Conservation (phyloP, 2,797 vertebrate genomes). For the Chelidonichthys spinosus region DNA sequence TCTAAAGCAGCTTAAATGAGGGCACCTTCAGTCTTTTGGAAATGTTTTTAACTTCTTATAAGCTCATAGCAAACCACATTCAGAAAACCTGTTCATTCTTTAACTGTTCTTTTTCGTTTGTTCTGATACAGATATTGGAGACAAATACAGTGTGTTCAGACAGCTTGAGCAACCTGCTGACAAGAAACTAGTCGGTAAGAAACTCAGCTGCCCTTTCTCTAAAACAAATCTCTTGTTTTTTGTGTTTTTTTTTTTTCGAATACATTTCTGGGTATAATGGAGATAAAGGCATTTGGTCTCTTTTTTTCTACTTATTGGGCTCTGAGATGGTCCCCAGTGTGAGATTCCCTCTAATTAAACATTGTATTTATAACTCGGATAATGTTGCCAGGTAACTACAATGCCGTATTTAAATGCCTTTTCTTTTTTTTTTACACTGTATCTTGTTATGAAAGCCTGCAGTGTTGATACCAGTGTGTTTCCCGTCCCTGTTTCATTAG, state of each 20-base stretch:
- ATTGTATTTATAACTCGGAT: slow-evolving; percentile 17
- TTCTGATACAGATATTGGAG: slow-evolving; percentile 86
- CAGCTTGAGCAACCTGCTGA: slow-evolving; percentile 90
- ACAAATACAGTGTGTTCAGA: slow-evolving; percentile 98
- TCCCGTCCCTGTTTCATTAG: slow-evolving; percentile 90
- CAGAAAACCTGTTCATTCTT: background rate
- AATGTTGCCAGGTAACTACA: slow-evolving; percentile 36
- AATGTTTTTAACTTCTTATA: background rate
- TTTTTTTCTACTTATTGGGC: slow-evolving; percentile 5
- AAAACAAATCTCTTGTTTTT: no score
- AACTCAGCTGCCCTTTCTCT: slow-evolving; percentile 25
- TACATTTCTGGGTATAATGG: background rate
- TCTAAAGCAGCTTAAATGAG: slow-evolving; percentile 1
- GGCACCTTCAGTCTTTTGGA: background rate
- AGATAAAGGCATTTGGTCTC: background rate
- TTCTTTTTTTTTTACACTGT: slow-evolving; percentile 46
- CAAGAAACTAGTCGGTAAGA: slow-evolving; percentile 91
- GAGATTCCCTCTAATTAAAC: slow-evolving; percentile 29
- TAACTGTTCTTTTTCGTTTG: slow-evolving; percentile 36
- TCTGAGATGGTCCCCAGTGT: slow-evolving; percentile 41
- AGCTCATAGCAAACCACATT: background rate
- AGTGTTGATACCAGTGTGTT: slow-evolving; percentile 75
- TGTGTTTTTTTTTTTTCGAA: no score
- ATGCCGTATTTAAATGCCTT: slow-evolving; percentile 11
- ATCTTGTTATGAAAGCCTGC: slow-evolving; percentile 48